A percentile compares a stretch with the other conserved stretches of the same genome.
Evolutionary conservation across 1,140 invertebrate genomes (phyloP).

Genomic region (Plectrocnemia conspersa): DNA sequence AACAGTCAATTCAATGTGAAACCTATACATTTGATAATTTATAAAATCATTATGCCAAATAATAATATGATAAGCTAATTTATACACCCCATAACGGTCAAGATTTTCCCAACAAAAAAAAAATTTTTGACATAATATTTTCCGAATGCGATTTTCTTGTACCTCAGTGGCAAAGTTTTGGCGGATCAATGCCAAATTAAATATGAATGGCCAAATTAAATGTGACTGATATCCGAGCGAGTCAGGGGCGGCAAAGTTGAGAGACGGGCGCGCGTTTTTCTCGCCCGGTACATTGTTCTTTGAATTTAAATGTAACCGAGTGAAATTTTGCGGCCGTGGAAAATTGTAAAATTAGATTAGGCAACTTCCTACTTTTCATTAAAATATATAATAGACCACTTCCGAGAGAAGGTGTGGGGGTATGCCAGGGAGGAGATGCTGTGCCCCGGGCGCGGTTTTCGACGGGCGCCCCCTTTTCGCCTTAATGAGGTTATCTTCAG

Average conservation of each 20-base stretch:
- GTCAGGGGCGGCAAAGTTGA: conserved; percentile 4
- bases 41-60: no score
- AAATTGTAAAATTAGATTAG: conserved; percentile 35
- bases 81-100: no score
- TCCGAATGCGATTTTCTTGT: no score
- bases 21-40: no score
- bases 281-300: conserved; percentile 30
- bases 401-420: conserved; percentile 8
- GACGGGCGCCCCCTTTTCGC: conserved; percentile 9
- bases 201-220: conserved; percentile 29
- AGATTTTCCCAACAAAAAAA: no score
- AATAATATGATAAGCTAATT: no score
- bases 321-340: conserved; percentile 31
- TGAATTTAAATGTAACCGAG: conserved; percentile 35
- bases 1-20: no score
- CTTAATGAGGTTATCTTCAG: conserved; percentile 36
- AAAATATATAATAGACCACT: conserved; percentile 36
- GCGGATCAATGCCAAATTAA: conserved; percentile 10
- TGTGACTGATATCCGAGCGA: conserved; percentile 25
- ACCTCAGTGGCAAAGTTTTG: no score
- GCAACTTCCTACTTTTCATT: conserved; percentile 36
- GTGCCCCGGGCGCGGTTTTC: conserved; percentile 1
- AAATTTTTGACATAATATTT: no score
- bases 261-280: conserved; percentile 20
- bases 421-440: neutral